Percentiles rank a stretch among this genome's conserved stretches.
Evolutionary conservation across 1,140 invertebrate genomes (phyloP).

Genomic region (Ganaspis sp.): DNA sequence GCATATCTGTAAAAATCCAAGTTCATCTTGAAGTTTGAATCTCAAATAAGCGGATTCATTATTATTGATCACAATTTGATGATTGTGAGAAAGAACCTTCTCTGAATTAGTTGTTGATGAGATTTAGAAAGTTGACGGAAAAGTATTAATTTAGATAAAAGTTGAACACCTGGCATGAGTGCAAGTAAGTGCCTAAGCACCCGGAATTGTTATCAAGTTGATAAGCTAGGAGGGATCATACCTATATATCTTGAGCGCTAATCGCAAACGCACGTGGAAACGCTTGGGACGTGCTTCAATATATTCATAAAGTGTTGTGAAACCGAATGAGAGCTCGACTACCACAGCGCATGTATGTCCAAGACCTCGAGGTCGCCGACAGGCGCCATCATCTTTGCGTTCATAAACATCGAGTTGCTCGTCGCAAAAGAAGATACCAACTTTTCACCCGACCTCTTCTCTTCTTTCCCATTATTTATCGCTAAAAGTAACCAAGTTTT

Average conservation of each 20-base stretch:
- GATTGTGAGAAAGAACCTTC: too few species aligned
- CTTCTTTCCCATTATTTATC: neutral
- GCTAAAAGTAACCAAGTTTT: neutral
- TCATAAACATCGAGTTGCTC: slow-evolving; percentile 48
- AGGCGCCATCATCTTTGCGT: slow-evolving; percentile 54
- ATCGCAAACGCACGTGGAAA: slow-evolving; percentile 22
- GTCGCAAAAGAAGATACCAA: slow-evolving; percentile 7
- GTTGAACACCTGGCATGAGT: neutral
- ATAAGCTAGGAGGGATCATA: slow-evolving; percentile 1
- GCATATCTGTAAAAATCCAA: too few species aligned
- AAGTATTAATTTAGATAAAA: too few species aligned
- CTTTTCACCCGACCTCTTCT: slow-evolving; percentile 13
- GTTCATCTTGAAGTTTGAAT: too few species aligned
- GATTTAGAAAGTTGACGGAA: too few species aligned
- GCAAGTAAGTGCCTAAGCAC: neutral
- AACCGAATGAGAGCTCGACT: slow-evolving; percentile 5
- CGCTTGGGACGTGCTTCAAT: neutral
- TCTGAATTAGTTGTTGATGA: too few species aligned
- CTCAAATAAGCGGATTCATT: too few species aligned
- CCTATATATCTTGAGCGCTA: slow-evolving; percentile 3
- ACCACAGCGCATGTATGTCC: slow-evolving; percentile 8
- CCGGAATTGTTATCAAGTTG: neutral
- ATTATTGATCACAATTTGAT: too few species aligned
- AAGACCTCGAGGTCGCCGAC: slow-evolving; percentile 55
- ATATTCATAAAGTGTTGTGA: neutral